A percentile compares a stretch with the other conserved stretches of the same genome.
phyloP scores from a whole-genome alignment of 1,140 invertebrate genomes.

The Drosophila pruinosa region DNA sequence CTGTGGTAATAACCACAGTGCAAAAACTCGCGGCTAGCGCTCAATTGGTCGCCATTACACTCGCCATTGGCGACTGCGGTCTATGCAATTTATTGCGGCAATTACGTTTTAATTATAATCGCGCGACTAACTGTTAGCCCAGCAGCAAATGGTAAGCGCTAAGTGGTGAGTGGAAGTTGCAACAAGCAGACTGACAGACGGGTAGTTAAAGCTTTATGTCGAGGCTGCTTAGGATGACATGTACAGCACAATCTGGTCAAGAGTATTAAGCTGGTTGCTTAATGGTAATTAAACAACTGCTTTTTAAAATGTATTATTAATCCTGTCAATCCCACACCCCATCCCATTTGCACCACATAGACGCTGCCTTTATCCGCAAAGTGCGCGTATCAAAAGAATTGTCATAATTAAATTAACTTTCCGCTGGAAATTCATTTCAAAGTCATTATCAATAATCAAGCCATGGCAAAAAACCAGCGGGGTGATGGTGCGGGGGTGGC shows the following conservation, averaged over 20 bases:
- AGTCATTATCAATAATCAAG: constrained; percentile 79
- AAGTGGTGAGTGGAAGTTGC: constrained; percentile 1
- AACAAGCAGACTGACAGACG: constrained; percentile 11
- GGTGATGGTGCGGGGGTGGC: too few relatives aligned
- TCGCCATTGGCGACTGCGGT: constrained; percentile 65
- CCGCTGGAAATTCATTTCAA: constrained; percentile 72
- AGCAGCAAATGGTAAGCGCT: constrained; percentile 40
- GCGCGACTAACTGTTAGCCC: constrained; percentile 60
- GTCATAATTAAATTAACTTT: constrained; percentile 76
- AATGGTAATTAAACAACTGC: constrained; percentile 13
- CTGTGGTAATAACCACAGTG: constrained; percentile 60
- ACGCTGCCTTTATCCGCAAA: not conserved
- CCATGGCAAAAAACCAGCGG: not conserved
- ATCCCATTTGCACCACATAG: constrained; percentile 9
- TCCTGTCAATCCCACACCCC: not conserved
- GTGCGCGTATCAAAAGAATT: constrained; percentile 53
- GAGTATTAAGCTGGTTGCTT: not conserved
- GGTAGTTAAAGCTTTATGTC: constrained; percentile 17
- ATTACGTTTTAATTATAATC: constrained; percentile 79
- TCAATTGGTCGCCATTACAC: constrained; percentile 17
- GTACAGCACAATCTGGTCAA: constrained; percentile 3
- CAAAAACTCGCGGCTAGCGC: constrained; percentile 38
- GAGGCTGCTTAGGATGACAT: not conserved
- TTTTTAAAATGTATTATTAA: constrained; percentile 18
- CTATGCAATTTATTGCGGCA: constrained; percentile 76